A percentile compares a stretch with the other conserved stretches of the same genome.
Conservation (phyloP, 1,140 invertebrate species). For the Drosophila rhopaloa region DNA sequence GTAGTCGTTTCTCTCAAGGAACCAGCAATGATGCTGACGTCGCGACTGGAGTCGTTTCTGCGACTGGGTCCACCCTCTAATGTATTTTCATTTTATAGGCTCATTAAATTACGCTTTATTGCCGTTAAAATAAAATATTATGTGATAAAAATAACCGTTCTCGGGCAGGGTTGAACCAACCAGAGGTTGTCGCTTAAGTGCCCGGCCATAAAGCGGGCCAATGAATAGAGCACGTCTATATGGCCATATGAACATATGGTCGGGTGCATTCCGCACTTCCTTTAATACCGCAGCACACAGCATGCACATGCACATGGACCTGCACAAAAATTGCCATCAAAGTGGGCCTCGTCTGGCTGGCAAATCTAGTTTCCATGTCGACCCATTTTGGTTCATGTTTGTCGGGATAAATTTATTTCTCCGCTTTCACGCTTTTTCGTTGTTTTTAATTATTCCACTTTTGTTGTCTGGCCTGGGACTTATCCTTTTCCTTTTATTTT, state of each 20-base stretch:
- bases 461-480: constrained; percentile 39
- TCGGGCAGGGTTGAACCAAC: constrained; percentile 43
- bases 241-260: constrained; percentile 16
- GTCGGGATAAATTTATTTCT: constrained; percentile 42
- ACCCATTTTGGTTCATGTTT: constrained; percentile 34
- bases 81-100: constrained; percentile 82
- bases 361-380: constrained; percentile 45
- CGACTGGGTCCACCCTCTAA: constrained; percentile 35
- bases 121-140: constrained; percentile 83
- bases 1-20: constrained; percentile 23
- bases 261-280: constrained; percentile 28
- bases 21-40: constrained; percentile 4
- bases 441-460: constrained; percentile 71
- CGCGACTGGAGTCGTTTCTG: constrained; percentile 1
- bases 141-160: constrained; percentile 75
- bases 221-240: constrained; percentile 16
- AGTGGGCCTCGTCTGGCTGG: constrained; percentile 19
- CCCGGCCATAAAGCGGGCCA: constrained; percentile 5
- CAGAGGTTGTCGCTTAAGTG: constrained; percentile 54
- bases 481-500: constrained; percentile 26
- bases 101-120: constrained; percentile 84
- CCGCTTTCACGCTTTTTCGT: constrained; percentile 47
- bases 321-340: constrained; percentile 18
- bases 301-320: background rate
- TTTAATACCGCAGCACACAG: background rate